Evolutionary conservation across 2,888 invertebrate genomes (phyloP), one percentile per base, ranked within the genome.

Genomic region (Rugalucina vietnamica): DNA sequence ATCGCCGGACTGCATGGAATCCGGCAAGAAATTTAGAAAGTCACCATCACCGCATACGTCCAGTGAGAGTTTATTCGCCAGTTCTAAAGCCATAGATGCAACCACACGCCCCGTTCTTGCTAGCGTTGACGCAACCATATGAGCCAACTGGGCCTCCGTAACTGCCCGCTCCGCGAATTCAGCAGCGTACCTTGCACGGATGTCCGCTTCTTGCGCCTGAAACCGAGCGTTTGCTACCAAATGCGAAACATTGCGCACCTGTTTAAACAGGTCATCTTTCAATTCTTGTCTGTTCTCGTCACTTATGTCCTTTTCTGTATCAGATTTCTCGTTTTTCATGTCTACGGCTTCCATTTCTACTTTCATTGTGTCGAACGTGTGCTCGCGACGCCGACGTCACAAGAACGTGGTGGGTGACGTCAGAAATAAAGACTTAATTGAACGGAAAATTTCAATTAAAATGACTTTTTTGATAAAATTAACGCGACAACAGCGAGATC

Each of bases 51-150:
- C 65, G 29, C 65, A 34, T 18, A 34, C 34, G 18, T 65, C 65
- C 8, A 65, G 18, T 34, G 65, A 34, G 34, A 34, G 1, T 34
- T 79, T 72, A 36, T 85, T 84, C 3, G 85, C 79, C 12, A 88
- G 76, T 27, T 90, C 88, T 43, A 89, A 73, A 1, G 89, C 88
- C 69, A 90, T 80, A 36, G 83, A 79, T 24, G 90, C 90, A 18
- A 90, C 87, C 12, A 87, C 83, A 27, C 87, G 81, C 14, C 88
- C 79, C 18, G 90, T 90, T 76, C 76, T 82, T 37, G 88, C 88
- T 29, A 90, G 81, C 21, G 87, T 84, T 43, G 76, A 84, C 0
- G 88, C 89, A 8, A 90, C 88, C 39, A 81, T 75, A 29, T 87
- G 87, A 0, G 88, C 89, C n/a, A 87, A 78, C 50, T 85, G 82